Percentiles rank a stretch among this genome's conserved stretches.
Evolutionary conservation across 2,888 invertebrate genomes (phyloP).

Genomic region (Beris morrisii): DNA sequence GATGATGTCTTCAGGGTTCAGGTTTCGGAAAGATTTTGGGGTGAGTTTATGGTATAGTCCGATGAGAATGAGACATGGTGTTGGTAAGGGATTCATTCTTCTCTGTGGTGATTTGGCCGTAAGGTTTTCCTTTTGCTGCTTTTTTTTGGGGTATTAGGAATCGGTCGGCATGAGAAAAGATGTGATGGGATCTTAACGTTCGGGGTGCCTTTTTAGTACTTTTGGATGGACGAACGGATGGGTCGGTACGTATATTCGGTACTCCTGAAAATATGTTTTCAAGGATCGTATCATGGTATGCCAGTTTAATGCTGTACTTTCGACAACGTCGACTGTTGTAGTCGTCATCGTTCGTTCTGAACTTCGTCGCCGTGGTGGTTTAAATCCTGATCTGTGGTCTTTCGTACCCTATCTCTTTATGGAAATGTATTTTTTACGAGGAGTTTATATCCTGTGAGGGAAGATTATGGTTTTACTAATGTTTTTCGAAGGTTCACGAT

Average conservation of each 20-base stretch:
- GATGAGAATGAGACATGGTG: background rate
- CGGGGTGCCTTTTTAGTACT: conserved; percentile 21
- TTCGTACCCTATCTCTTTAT: conserved; percentile 25
- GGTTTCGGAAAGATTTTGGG: background rate
- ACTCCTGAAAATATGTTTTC: too few species aligned
- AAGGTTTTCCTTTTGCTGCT: conserved; percentile 1
- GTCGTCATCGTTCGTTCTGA: too few species aligned
- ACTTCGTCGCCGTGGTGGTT: too few species aligned
- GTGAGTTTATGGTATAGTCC: conserved; percentile 3
- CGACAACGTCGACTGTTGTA: too few species aligned
- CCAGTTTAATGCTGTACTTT: too few species aligned
- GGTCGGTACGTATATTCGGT: too few species aligned
- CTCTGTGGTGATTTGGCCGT: conserved; percentile 18
- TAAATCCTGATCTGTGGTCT: too few species aligned
- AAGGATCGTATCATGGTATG: too few species aligned
- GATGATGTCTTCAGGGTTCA: conserved; percentile 25
- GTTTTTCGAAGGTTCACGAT: conserved; percentile 18
- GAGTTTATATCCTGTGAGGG: conserved; percentile 33
- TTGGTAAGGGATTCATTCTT: background rate
- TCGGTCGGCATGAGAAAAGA: conserved; percentile 17
- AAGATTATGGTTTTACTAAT: conserved; percentile 35
- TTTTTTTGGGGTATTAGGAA: conserved; percentile 22
- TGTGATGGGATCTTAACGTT: conserved; percentile 11
- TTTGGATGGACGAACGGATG: conserved; percentile 22
- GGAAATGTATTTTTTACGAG: conserved; percentile 36